Percentiles rank a stretch among this genome's conserved stretches.
These are phyloP conservation scores for Empis stercorea DNA, from an alignment of 2,888 invertebrate genomes.

Conservation along the genomic window DNA sequence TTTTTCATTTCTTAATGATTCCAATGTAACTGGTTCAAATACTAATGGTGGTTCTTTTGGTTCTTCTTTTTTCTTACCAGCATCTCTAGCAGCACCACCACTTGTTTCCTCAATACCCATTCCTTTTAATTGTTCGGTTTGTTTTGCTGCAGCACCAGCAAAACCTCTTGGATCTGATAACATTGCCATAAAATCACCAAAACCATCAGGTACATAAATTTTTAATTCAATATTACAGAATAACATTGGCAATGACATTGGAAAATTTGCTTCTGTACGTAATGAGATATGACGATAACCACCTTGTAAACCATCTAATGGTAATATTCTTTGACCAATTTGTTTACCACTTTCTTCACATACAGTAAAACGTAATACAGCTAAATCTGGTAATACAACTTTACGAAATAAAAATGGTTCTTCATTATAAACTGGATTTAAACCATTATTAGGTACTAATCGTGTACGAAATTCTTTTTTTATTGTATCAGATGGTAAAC, in stretches of 20 bases:
- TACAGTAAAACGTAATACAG: slow-evolving; percentile 93
- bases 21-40: slow-evolving; percentile 84
- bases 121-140: slow-evolving; percentile 85
- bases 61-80: slow-evolving; percentile 57
- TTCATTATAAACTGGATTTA: slow-evolving; percentile 98
- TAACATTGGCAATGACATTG: slow-evolving; percentile 96
- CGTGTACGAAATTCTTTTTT: slow-evolving; percentile 94
- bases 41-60: slow-evolving; percentile 60
- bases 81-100: slow-evolving; percentile 49
- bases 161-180: slow-evolving; percentile 89
- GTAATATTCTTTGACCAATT: slow-evolving; percentile 92
- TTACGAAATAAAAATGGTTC: slow-evolving; percentile 97
- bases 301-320: slow-evolving; percentile 93
- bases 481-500: slow-evolving; percentile 95
- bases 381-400: slow-evolving; percentile 95
- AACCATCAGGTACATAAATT: slow-evolving; percentile 98
- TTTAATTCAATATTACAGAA: slow-evolving; percentile 98
- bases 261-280: slow-evolving; percentile 96
- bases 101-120: slow-evolving; percentile 81
- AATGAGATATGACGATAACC: slow-evolving; percentile 97
- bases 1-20: slow-evolving; percentile 76
- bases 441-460: slow-evolving; percentile 92
- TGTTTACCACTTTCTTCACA: slow-evolving; percentile 97
- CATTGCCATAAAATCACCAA: slow-evolving; percentile 97
- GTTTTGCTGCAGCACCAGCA: slow-evolving; percentile 73